Conservation (phyloP, 2,797 vertebrate genomes). For the Amblyopsis hoosieri region DNA sequence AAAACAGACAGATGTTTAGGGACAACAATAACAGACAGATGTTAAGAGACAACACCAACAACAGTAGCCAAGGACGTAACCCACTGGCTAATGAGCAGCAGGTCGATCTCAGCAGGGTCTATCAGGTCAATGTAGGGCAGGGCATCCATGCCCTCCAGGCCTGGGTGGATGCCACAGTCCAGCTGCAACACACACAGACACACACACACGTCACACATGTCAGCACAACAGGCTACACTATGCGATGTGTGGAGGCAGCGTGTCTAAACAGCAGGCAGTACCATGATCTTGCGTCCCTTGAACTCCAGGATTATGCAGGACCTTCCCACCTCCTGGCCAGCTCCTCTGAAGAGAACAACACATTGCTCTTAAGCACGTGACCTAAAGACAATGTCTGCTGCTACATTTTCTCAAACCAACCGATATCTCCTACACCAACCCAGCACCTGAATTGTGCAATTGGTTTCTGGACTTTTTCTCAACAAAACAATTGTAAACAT, state of each 20-base stretch:
- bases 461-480: too few species aligned
- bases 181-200: constrained; percentile 67
- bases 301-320: constrained; percentile 97
- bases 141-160: constrained; percentile 95
- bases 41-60: too few species aligned
- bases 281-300: constrained; percentile 98
- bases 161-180: constrained; percentile 95
- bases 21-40: too few species aligned
- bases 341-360: constrained; percentile 78
- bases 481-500: too few species aligned
- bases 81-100: constrained; percentile 96
- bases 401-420: background rate
- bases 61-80: constrained; percentile 46
- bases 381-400: background rate
- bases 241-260: too few species aligned
- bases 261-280: constrained; percentile 54
- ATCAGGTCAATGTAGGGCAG: constrained; percentile 95
- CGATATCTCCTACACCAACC: background rate
- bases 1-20: too few species aligned
- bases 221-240: background rate
- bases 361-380: too few species aligned
- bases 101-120: constrained; percentile 93
- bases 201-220: background rate
- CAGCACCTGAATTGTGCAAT: too few species aligned
- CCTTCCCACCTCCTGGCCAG: constrained; percentile 94